These are phyloP conservation scores for Tenualosa thibaudeaui DNA, from an alignment of 2,797 vertebrate species.

Conservation along the genomic window DNA sequence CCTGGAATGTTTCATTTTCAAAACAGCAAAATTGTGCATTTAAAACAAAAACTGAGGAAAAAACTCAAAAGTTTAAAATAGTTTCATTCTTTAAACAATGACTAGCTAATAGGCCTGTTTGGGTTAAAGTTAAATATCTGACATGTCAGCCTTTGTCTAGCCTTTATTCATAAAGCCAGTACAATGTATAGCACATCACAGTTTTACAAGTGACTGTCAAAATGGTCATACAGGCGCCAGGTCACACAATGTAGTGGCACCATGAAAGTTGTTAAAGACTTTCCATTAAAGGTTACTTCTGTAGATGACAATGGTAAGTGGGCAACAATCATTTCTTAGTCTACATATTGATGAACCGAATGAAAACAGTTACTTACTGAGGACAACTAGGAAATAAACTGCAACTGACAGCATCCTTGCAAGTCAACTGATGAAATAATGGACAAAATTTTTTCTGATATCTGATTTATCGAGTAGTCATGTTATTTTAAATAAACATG, in stretches of 20 bases:
- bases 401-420: background rate
- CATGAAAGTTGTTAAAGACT: no score
- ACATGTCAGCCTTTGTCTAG: background rate
- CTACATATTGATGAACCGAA: background rate
- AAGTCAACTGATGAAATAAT: background rate
- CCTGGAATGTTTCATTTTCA: background rate
- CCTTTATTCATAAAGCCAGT: background rate
- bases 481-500: background rate
- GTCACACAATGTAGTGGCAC: no score
- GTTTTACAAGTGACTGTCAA: background rate
- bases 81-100: no score
- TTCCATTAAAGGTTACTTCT: no score
- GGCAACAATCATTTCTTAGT: background rate
- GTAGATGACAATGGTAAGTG: background rate
- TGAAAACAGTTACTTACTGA: conserved; percentile 4
- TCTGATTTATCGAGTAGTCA: background rate
- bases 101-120: no score
- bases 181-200: no score
- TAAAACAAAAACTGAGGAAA: background rate
- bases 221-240: no score
- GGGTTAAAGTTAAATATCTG: background rate
- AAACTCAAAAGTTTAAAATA: background rate
- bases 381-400: background rate
- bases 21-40: background rate
- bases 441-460: background rate